Base-by-base conservation (phyloP, 2,797 vertebrate species). In the Onychomys arenicola region DNA sequence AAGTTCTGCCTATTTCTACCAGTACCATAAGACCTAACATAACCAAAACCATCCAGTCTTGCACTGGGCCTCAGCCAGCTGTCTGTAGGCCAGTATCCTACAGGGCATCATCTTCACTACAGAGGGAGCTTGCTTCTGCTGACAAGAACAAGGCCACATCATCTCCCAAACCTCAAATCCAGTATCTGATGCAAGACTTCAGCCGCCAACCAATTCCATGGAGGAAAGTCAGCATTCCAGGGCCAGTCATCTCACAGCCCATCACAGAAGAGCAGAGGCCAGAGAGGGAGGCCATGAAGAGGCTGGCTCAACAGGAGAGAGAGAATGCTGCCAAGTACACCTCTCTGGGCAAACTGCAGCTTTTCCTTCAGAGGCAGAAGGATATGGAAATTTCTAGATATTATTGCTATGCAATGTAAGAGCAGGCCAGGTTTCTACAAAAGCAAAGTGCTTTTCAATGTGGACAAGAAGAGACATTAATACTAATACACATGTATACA, bases 1-100 rank as follows among this genome's bases (percentile, higher is more conserved):
- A 84, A n/a, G 2, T 25, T 52, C 9, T 0, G 23, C 52, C 76
- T 7, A 12, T 57, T 73, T 14, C 6, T 0, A 55, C 34, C 16
- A 84, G 65, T 19, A 16, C 16, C 14, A 29, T 6, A 3, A 5
- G 0, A 10, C 29, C 19, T 6, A 55, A 4, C 32, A 19, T 40
- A 17, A 65, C 17, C 34, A 87, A 76, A 6, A 14, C 59, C 6
- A 63, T 11, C 25, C 10, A 52, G 96, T 97, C 19, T 97, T 98
- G 46, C 34, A 67, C 46, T 16, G 11, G 59, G 7, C 16, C 71
- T 63, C 96, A 73, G 49, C 27, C 59, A 49, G n/a, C 46, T 6
- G 57, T 25, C 27, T 37, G 83, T 14, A 78, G 32, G 65, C 82
- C 95, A 59, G 46, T 13, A 14, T 12, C 67, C 49, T 55, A 52